Percentiles rank a stretch among this genome's conserved stretches.
Conservation (phyloP, 2,113 vertebrate species). For the Sigmodon hispidus region DNA sequence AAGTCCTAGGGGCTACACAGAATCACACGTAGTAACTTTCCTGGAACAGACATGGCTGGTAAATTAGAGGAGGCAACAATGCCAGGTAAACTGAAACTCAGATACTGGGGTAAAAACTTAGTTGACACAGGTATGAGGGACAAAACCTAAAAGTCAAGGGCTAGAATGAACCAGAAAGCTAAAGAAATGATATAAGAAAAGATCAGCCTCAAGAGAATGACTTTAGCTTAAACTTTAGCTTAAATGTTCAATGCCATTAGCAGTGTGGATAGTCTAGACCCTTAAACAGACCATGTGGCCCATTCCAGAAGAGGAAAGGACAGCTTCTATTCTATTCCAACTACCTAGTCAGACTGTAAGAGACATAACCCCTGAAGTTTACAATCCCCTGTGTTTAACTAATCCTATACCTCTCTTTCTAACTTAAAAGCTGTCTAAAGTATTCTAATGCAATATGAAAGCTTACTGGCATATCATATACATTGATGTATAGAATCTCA, state of each 20-base stretch:
- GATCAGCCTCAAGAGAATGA: background rate
- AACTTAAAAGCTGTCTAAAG: background rate
- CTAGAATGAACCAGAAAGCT: background rate
- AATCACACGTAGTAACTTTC: background rate
- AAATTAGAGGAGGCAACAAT: background rate
- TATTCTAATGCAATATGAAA: background rate
- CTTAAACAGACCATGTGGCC: background rate
- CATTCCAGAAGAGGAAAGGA: background rate
- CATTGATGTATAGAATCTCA: background rate
- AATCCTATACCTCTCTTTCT: background rate
- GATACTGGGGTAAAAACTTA: background rate
- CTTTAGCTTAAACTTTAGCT: background rate
- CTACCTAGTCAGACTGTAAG: background rate
- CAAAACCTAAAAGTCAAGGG: background rate
- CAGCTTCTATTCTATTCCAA: background rate
- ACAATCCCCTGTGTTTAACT: background rate
- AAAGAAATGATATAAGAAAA: background rate
- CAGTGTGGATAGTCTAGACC: fast-evolving
- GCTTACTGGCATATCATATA: background rate
- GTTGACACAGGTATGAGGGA: background rate
- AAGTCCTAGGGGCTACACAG: background rate
- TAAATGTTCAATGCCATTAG: background rate
- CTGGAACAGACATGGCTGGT: background rate
- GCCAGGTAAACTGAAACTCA: background rate
- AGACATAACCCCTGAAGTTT: background rate